Conservation (phyloP, 2,113 vertebrate genomes). For the Gymnogyps californianus region DNA sequence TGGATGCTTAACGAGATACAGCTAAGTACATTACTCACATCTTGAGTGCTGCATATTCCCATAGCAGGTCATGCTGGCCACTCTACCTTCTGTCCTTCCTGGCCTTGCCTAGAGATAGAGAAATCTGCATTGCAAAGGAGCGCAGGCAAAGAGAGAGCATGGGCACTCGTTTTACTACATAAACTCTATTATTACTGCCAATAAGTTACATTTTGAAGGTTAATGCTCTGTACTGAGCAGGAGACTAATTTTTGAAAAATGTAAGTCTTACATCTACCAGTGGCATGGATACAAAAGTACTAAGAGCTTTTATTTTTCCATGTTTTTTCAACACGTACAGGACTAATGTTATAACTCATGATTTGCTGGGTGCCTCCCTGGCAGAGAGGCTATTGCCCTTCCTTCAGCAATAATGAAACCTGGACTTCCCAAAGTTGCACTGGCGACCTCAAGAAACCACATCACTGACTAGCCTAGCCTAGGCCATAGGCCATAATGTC, state of each 20-base stretch:
- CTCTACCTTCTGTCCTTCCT: neutral
- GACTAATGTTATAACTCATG: neutral
- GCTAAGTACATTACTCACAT: neutral
- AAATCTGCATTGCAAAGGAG: neutral
- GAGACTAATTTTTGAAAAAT: neutral
- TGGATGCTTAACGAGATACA: neutral
- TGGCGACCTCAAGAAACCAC: neutral
- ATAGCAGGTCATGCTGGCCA: neutral
- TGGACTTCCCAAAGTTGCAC: neutral
- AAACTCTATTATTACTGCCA: neutral
- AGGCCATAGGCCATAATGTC: neutral
- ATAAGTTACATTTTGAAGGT: neutral
- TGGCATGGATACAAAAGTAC: neutral
- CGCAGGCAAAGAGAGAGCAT: neutral
- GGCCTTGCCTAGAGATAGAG: neutral
- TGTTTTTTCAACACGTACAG: neutral
- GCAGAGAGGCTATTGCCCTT: neutral
- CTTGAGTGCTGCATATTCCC: neutral
- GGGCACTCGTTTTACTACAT: neutral
- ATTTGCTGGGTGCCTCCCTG: neutral
- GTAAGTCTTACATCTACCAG: rapidly evolving
- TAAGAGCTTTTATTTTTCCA: neutral
- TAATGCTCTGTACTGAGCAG: neutral
- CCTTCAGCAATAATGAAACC: neutral
- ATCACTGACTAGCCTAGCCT: neutral